Evolutionary conservation across 2,888 invertebrate species (phyloP), one percentile per base, ranked within the genome.

Genomic region (Hypomecis punctinalis): DNA sequence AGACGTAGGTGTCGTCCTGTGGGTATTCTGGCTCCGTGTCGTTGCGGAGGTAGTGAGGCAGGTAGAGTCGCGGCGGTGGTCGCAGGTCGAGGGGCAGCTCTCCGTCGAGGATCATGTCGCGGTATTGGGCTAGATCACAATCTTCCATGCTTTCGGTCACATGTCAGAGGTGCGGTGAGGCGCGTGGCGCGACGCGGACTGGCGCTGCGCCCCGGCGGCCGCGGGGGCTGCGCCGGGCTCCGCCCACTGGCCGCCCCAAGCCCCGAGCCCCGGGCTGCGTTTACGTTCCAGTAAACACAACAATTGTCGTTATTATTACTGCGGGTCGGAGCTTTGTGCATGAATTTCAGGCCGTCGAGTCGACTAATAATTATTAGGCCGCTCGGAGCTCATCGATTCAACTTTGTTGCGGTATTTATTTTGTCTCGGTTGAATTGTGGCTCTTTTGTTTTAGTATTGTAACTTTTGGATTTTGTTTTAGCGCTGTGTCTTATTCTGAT

Each of bases 291-390:
- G 89, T 92, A 91, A 93, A 92, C 93, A 92, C 91, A 93, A 93
- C 93, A 93, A 91, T 91, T 91, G 92, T 89, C 91, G 91, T 93
- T 93, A 93, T 93, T 93, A 93, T 93, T 91, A 88, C 90, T 91
- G 91, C 86, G 91, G 93, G 88, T 87, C 91, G 89, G 87, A 85
- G 91, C 92, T 93, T 92, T 92, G 92, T 92, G 91, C 91, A 90
- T 91, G 92, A 92, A 92, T 92, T 92, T 92, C 93, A 92, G 92
- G 89, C 90, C 90, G 90, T 78, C 86, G 88, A 89, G 90, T 78
- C 86, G 88, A 89, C 89, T 91, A 90, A 91, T 93, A 89, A 92
- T 92, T 90, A 92, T 91, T 91, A 91, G 89, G 85, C 87, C 80
- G 85, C 81, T 82, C 75, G 74, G 78, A 79, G 83, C 82, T 84